phyloP scores from a whole-genome alignment of 1,140 invertebrate species.

The Agrilus planipennis region DNA sequence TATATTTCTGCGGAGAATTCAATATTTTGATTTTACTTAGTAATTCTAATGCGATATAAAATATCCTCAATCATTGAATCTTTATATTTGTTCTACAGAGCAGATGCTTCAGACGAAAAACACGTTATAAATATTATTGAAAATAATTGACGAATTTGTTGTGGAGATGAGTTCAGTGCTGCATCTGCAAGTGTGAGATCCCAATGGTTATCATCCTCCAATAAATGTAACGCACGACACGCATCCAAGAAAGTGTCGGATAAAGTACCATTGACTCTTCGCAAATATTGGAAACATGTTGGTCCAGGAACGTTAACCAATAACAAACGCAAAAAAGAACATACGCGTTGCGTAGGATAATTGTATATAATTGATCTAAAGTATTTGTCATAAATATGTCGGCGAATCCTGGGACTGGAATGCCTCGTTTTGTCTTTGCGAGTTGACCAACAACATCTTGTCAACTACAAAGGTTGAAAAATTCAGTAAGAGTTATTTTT shows the following conservation, averaged over 20 bases:
- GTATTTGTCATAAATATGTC: conserved; percentile 10
- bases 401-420: neutral
- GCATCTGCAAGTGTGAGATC: conserved; percentile 26
- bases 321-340: conserved; percentile 32
- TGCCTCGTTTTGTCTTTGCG: conserved; percentile 19
- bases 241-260: conserved; percentile 10
- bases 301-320: conserved; percentile 24
- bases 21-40: conserved; percentile 20
- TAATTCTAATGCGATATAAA: conserved; percentile 18
- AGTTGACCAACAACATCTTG: conserved; percentile 16
- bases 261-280: conserved; percentile 25
- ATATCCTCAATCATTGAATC: conserved; percentile 32
- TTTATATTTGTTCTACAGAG: conserved; percentile 28
- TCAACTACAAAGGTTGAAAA: conserved; percentile 12
- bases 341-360: conserved; percentile 20
- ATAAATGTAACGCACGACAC: conserved; percentile 8
- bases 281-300: conserved; percentile 27
- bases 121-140: conserved; percentile 28
- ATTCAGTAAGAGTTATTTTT: conserved; percentile 19
- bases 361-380: conserved; percentile 8
- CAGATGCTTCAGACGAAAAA: conserved; percentile 13
- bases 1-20: conserved; percentile 22
- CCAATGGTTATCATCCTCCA: conserved; percentile 16
- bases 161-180: conserved; percentile 19
- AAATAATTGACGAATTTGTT: conserved; percentile 31